Conservation (phyloP, 2,113 vertebrate genomes). For the Pterocles orientalis region DNA sequence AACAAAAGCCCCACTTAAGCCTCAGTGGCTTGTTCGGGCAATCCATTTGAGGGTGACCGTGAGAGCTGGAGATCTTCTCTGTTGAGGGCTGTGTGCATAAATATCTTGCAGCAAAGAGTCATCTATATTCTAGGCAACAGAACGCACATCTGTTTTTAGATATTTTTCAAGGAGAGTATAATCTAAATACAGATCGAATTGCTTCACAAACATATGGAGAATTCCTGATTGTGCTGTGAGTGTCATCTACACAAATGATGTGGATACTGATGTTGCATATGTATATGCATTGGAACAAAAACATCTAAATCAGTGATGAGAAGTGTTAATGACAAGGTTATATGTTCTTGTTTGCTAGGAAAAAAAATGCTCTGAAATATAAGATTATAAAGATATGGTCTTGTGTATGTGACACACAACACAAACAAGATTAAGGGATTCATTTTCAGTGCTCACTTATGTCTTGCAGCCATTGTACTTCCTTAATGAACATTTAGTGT, state of each 20-base stretch:
- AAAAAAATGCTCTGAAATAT: not conserved
- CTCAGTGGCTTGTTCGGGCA: not conserved
- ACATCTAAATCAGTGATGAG: not conserved
- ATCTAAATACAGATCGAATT: not conserved
- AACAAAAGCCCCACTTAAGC: not conserved
- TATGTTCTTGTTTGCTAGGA: not conserved
- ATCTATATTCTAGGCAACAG: not conserved
- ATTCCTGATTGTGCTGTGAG: not conserved
- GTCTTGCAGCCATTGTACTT: not conserved
- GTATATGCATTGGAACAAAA: not conserved
- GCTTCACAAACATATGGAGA: not conserved
- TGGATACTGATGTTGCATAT: not conserved
- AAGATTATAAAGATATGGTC: not conserved
- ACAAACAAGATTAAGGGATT: not conserved
- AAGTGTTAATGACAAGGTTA: not conserved
- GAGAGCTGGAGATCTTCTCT: not conserved
- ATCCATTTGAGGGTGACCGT: accelerated
- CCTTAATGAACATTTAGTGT: not conserved
- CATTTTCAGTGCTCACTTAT: not conserved
- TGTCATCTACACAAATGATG: not conserved
- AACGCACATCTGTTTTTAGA: not conserved
- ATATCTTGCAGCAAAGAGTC: not conserved
- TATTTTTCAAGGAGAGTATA: not conserved
- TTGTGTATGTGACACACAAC: not conserved
- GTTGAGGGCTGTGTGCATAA: not conserved